Evolutionary conservation across 2,888 invertebrate species (phyloP), one percentile per base, ranked within the genome.

Genomic region (Chironomus riparius): DNA sequence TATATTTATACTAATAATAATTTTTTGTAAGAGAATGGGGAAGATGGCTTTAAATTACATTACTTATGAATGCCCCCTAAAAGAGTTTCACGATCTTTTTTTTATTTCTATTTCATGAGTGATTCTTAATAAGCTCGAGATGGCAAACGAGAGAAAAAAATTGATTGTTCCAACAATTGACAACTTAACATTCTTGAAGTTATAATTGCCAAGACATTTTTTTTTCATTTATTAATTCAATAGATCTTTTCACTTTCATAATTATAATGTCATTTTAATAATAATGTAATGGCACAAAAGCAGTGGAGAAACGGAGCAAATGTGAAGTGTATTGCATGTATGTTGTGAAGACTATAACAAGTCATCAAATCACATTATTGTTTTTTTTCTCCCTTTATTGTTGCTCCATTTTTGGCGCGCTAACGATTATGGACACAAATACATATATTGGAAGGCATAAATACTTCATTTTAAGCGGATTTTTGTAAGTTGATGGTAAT

Each of bases 331-430:
- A 38, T 38, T 38, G 38, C 38, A 38, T 38, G 38, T 38, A 38
- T 38, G 38, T 38, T 38, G 38, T 38, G 38, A 38, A 38, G 38
- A 38, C 38, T 38, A 38, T 38, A 38, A 38, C 38, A 56, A n/a
- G 56, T 56, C 15, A 18, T 56, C 56, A 56, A 56, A 68, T 28
- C 68, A 56, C 15, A 15, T 56, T 56, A 15, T 18, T 70, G 10
- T 47, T 38, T 48, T 22, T 10, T 18, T 48, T 47, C 47, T 68
- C 38, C 38, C 56, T 18, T 18, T 56, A 56, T 56, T 56, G 56
- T 56, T 70, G 38, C 70, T 70, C 70, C 47, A 70, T 47, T 38
- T 21, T 47, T 47, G 70, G 68, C 18, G 12, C 68, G n/a, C 69
- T 22, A 38, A 38, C 38, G 38, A 38, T 38, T 38, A 38, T 38